Evolutionary conservation across 2,113 vertebrate species (phyloP), one percentile per base, ranked within the genome.

Genomic region (Ptilonorhynchus violaceus): DNA sequence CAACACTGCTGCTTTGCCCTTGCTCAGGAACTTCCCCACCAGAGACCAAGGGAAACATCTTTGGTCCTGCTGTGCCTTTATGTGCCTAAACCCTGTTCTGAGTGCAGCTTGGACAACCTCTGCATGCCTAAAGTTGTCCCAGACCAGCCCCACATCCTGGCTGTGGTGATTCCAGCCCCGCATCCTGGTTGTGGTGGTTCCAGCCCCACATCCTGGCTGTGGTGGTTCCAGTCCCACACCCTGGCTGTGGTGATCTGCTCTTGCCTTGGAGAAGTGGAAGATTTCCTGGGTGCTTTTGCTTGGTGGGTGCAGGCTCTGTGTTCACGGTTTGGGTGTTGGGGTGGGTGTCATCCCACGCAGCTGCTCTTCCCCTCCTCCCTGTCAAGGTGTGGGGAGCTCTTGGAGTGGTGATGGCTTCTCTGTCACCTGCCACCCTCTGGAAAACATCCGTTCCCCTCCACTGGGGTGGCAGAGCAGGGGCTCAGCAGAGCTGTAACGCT

Each of bases 261-360:
- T 35, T 3, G 2, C 25, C 62, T 64, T 58, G 30, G 22, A 2
- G n/a, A n/a, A 22, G 21, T 9, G 20, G 21, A 42, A 33, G 47
- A 2, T 25, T 20, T 23, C 19, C 37, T 19, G 35, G 28, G 39
- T 0, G 3, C 22, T 81, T 82, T 70, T 39, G 8, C 8, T 39
- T 56, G 41, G 17, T 13, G 7, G 0, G 0, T 7, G 3, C 13
- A 7, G 68, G 11, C 20, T 56, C 20, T 31, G 69, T 5, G 0
- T 55, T 25, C 0, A 0, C 49, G 53, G 47, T 17, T 89, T n/a
- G 53, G 18, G 13, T 11, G 3, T 8, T 44, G 41, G 47, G 46
- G 31, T 53, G 63, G 50, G 21, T 37, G 13, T 63, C 6, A 1
- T 33, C 12, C 35, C 46, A 7, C 0, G 0, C 7, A 5, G 37